A percentile compares a stretch with the other conserved stretches of the same genome.
phyloP scores from a whole-genome alignment of 2,797 vertebrate species.

The Poliocrania exsul region DNA sequence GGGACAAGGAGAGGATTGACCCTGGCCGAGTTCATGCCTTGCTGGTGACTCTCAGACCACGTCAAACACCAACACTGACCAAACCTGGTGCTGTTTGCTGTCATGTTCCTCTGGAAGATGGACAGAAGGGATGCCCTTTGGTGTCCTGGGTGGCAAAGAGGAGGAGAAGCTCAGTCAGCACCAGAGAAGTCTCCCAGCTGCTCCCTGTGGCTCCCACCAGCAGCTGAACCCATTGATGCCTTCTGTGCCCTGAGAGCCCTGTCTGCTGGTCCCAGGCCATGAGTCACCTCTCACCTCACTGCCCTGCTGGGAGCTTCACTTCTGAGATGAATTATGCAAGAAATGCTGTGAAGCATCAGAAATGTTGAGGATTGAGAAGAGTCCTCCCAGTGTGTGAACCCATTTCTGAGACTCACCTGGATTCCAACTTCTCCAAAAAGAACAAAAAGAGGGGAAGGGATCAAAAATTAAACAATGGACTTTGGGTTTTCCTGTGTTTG shows the following conservation, averaged over 20 bases:
- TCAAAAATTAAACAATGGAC: neutral
- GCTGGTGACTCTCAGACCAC: neutral
- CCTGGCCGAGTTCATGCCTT: neutral
- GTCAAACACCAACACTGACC: neutral
- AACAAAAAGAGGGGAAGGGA: neutral
- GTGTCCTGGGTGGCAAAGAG: neutral
- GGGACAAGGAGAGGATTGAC: neutral
- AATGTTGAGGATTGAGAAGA: neutral
- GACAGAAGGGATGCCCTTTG: neutral
- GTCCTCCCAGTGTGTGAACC: neutral
- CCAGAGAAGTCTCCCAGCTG: neutral
- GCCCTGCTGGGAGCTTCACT: neutral
- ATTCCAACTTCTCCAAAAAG: neutral
- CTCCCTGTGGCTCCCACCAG: conserved; percentile 27
- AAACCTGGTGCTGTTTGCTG: neutral
- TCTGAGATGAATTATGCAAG: conserved; percentile 3
- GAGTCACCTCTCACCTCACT: neutral
- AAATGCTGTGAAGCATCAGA: neutral
- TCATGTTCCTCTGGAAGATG: neutral
- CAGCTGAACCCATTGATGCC: neutral
- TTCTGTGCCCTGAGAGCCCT: neutral
- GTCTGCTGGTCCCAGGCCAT: neutral
- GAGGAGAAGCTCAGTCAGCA: neutral
- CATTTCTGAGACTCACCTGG: neutral
- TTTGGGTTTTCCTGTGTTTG: conserved; percentile 36